Evolutionary conservation across 2,888 invertebrate species (phyloP), one percentile per base, ranked within the genome.

Genomic region (Mythimna ferrago): DNA sequence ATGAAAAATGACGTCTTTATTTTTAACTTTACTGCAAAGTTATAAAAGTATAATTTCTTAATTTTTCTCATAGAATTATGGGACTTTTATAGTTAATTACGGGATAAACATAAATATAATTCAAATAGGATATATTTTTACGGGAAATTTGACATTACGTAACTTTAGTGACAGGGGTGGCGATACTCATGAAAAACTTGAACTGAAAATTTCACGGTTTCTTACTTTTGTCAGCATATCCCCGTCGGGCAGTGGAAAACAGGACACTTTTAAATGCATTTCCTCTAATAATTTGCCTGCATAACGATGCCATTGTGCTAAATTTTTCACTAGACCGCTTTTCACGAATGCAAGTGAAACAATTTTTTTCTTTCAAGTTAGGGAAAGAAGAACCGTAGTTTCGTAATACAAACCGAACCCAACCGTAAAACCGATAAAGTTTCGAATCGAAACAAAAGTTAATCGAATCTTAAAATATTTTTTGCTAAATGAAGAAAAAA

Each of bases 231-330:
- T 97, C 96, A 83, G 96, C 94, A 89, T 95, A 96, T 90, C 97
- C 97, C 89, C 97, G 96, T 85, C 97, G 97, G 88, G 97, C 97
- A 87, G 97, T 96, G 86, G 97, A 96, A 90, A 97, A 96, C 86
- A 97, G 91, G 85, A 97, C 96, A 96, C 97, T 97, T 93, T 97
- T 97, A 91, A 97, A 96, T 88, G 97, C 97, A 91, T 97, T 95
- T 95, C 96, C 97, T 80, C 97, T 95, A 89, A 97, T 94, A 93
- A 98, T 96, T 97, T 97, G 97, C 95, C 97, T 97, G 96, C 97
- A 98, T 92, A 98, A 94, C 87, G 98, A 97, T 95, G 98, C 98
- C 98, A 98, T 98, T 88, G 97, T 97, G 97, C 88, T 88, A 86
- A 89, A 88, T 80, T 93, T 91, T 81, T 87, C 93, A 94, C 94